Evolutionary conservation across 2,888 invertebrate species (phyloP), one percentile per base, ranked within the genome.

Genomic region (Phrixothrix hirtus): DNA sequence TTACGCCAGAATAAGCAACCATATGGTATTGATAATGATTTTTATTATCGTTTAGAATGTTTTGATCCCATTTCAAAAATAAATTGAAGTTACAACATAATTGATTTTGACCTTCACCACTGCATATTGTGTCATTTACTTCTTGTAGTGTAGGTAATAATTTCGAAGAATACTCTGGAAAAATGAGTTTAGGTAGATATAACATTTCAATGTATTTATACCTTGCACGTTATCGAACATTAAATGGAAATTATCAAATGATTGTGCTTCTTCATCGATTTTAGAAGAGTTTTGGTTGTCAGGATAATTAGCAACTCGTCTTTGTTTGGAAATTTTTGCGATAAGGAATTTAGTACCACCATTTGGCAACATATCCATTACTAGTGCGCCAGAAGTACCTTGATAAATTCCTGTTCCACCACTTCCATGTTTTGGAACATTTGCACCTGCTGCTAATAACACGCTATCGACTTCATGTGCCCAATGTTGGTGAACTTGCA

Each of bases 391-490:
- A 1, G 2, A 7, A 1, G 13, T 26, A 70, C 73, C 73, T 48
- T 82, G 79, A 68, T 81, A 91, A 44, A 92, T 86, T n/a, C 91
- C 92, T 6, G 85, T 85, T 2, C 92, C 92, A 21, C 85, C 81
- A 59, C 81, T 83, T 1, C 86, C 87, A 0, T 75, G 66, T 1
- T 48, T 50, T 0, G 87, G 85, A 32, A 79, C 75, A 66, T 87
- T 89, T 1, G 87, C 83, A 11, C 89, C 89, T 1, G 92, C 76
- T 0, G 84, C 85, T 6, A 92, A 69, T 2, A 92, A 78, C 65
- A 87, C 88, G 0, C 87, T 83, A 45, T 87, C 79, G 68, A 86
- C 77, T 0, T 80, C 76, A 48, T 82, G 81, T 0, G 91, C 82
- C 79, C 86, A 92, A 2, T 83, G 82, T 47, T 86, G 81, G 68